Evolutionary conservation across 2,888 invertebrate genomes (phyloP), one percentile per base, ranked within the genome.

Genomic region (Phyllotreta cruciferae): DNA sequence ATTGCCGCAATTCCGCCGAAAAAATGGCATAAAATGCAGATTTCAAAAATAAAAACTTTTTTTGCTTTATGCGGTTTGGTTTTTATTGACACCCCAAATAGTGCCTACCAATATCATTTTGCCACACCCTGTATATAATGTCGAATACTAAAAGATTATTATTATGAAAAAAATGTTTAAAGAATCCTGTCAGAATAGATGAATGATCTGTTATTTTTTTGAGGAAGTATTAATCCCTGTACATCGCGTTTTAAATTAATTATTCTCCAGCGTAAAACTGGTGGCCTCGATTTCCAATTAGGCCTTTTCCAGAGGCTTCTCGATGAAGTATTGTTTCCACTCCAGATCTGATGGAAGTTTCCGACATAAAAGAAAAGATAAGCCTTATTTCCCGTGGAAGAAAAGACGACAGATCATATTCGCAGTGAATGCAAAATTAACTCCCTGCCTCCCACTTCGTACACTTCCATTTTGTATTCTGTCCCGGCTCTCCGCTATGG

Each of bases 251-350:
- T 60, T 36, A 64, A 64, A 64, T 64, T 64, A 64, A 64, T 64
- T 64, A 64, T 64, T 64, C 64, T 60, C 64, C 49, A 52, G 63
- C 49, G 66, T 62, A 58, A 44, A 64, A 63, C 63, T 47, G 49
- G 37, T 60, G 66, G 67, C 67, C 68, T 67, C 70, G 67, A 73
- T 75, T 75, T 70, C 74, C 74, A 75, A 75, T 74, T 75, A 75
- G 73, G 71, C 70, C 71, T 70, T 72, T 24, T 72, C 72, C 71
- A 72, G 67, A 63, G 65, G 64, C 64, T 65, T 73, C 71, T 70
- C 73, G 73, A 77, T 77, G 78, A 78, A 73, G 77, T 76, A 78
- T 78, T 78, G 78, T 78, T 75, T 78, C 75, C 76, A 74, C 71
- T 72, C 68, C 68, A 72, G 70, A 71, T 72, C 71, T 75, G 76